These are phyloP conservation scores for Propsilocerus akamusi DNA, from an alignment of 1,140 invertebrate genomes.

Conservation along the genomic window DNA sequence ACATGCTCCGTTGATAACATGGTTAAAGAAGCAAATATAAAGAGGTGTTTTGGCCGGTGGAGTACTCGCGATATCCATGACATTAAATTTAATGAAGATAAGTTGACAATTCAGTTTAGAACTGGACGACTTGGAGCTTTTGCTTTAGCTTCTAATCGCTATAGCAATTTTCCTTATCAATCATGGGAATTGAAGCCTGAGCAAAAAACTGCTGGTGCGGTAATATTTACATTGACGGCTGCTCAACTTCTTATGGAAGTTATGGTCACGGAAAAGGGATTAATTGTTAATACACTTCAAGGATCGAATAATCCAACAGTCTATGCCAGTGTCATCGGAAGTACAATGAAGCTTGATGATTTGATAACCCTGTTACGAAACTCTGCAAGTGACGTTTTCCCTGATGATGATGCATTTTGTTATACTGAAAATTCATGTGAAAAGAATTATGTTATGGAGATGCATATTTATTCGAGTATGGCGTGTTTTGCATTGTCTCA, in stretches of 20 bases:
- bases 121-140: conserved; percentile 55
- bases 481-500: conserved; percentile 52
- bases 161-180: conserved; percentile 66
- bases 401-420: conserved; percentile 61
- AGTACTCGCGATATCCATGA: conserved; percentile 58
- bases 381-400: conserved; percentile 75
- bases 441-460: conserved; percentile 57
- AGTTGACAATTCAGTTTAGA: conserved; percentile 51
- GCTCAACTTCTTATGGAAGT: conserved; percentile 51
- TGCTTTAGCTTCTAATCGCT: conserved; percentile 50
- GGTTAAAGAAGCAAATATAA: neutral
- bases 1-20: neutral
- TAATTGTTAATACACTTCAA: conserved; percentile 20
- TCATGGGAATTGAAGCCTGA: conserved; percentile 67
- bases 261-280: conserved; percentile 31
- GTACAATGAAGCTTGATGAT: conserved; percentile 15
- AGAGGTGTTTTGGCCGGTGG: conserved; percentile 31
- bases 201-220: conserved; percentile 29
- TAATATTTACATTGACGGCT: conserved; percentile 40
- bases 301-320: conserved; percentile 10
- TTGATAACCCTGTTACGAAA: conserved; percentile 17
- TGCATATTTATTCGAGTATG: conserved; percentile 68
- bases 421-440: conserved; percentile 50
- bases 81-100: conserved; percentile 67
- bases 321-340: conserved; percentile 20